Evolutionary conservation across 1,140 invertebrate genomes (phyloP).

Genomic region (Halictus rubicundus): DNA sequence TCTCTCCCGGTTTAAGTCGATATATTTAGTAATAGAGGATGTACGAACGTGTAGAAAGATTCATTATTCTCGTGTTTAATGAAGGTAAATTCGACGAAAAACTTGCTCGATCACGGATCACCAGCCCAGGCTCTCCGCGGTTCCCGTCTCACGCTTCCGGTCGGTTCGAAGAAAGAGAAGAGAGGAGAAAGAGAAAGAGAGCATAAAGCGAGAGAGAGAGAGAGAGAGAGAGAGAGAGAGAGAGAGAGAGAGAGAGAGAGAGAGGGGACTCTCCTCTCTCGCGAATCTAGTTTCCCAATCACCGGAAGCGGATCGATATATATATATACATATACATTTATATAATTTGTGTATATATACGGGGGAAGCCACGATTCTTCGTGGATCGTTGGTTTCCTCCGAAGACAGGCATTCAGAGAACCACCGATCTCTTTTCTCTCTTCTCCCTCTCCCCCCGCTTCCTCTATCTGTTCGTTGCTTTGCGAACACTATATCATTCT

Average conservation of each 20-base stretch:
- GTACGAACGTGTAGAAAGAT: constrained; percentile 81
- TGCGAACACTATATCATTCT: too few species aligned
- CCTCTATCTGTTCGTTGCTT: not conserved
- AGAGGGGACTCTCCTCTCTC: too few species aligned
- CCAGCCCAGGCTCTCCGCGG: not conserved
- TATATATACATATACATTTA: too few species aligned
- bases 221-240: too few species aligned
- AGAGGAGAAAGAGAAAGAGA: too few species aligned
- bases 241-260: too few species aligned
- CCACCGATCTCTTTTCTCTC: too few species aligned
- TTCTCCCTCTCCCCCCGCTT: constrained; percentile 16
- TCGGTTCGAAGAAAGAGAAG: not conserved
- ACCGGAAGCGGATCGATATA: too few species aligned
- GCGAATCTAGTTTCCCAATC: too few species aligned
- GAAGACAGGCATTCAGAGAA: too few species aligned
- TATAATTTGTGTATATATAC: not conserved
- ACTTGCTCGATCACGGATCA: constrained; percentile 51
- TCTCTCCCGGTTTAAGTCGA: constrained; percentile 39
- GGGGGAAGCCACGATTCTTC: not conserved
- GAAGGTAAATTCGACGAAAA: constrained; percentile 79
- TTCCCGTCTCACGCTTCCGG: not conserved
- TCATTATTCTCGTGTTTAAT: constrained; percentile 72
- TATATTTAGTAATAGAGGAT: constrained; percentile 71
- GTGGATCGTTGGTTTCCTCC: not conserved
- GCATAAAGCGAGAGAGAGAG: too few species aligned